Evolutionary conservation across 2,888 invertebrate genomes (phyloP).

Genomic region (Elegia similella): DNA sequence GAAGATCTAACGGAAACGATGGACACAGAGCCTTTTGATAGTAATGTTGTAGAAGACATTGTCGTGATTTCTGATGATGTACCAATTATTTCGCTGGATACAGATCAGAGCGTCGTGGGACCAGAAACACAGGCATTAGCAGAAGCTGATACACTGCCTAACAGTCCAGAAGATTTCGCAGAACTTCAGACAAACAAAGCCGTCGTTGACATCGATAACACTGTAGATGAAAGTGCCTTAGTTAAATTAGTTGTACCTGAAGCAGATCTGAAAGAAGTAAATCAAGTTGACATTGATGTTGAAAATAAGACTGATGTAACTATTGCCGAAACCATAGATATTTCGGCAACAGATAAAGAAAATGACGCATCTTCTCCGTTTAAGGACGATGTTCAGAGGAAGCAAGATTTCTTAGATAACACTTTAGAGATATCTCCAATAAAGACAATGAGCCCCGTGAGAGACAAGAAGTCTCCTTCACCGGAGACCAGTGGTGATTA

Average conservation of each 20-base stretch:
- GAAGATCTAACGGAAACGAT: slow-evolving; percentile 29
- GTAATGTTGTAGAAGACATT: slow-evolving; percentile 38
- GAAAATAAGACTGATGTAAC: slow-evolving; percentile 29
- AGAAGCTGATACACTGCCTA: slow-evolving; percentile 62
- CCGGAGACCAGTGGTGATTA: slow-evolving; percentile 62
- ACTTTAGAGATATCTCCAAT: slow-evolving; percentile 84
- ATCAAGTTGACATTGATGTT: slow-evolving; percentile 17
- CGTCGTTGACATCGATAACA: neutral
- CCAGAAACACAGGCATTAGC: slow-evolving; percentile 54
- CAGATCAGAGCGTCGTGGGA: slow-evolving; percentile 37
- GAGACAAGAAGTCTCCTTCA: slow-evolving; percentile 51
- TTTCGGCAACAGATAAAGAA: slow-evolving; percentile 31
- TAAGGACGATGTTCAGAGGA: slow-evolving; percentile 59
- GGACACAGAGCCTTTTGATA: slow-evolving; percentile 54
- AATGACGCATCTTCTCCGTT: slow-evolving; percentile 61
- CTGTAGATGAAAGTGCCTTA: neutral
- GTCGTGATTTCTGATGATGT: slow-evolving; percentile 43
- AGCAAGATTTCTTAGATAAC: slow-evolving; percentile 79
- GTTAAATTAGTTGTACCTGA: neutral
- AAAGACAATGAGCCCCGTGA: slow-evolving; percentile 63
- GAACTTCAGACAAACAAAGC: slow-evolving; percentile 12
- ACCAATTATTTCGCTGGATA: slow-evolving; percentile 34
- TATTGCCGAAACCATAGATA: slow-evolving; percentile 30
- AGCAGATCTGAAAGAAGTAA: slow-evolving; percentile 18
- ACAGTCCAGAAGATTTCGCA: slow-evolving; percentile 35